Base-by-base conservation (phyloP, 2,888 invertebrate genomes). In the Tholera decimalis region DNA sequence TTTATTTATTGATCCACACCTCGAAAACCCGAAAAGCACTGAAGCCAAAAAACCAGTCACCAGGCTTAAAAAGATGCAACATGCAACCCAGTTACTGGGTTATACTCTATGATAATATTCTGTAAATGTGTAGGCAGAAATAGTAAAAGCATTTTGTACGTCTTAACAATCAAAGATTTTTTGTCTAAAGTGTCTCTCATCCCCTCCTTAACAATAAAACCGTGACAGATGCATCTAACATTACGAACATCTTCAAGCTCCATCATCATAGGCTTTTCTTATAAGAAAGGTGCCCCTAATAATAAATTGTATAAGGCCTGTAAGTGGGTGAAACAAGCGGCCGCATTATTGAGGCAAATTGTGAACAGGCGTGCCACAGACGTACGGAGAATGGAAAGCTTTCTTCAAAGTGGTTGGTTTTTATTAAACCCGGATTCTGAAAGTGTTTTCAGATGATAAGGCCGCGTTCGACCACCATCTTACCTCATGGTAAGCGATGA, bases 271-370 rank as follows among this genome's bases (percentile, higher is more conserved):
- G 77, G 76, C 58, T 60, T 77, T 75, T 75, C 65, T 73, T 59
- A 78, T 68, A 74, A 53, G 71, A 50, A 69, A 72, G 60, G 59
- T 59, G 58, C 22, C 51, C 66, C 62, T 47, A 35, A 80, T 81
- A 84, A 89, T 91, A 91, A 91, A 92, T 92, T 90, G 86, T 82
- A 82, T 77, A 84, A 87, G 86, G 79, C 86, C 64, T 84, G 86
- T 89, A 90, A 93, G 93, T 93, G 89, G 85, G 69, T 73, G 80
- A 87, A 86, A 89, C 89, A 87, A 88, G 86, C 82, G 75, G 79
- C 85, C 84, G 82, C 89, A 86, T 91, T 93, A 93, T 93, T 90
- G 91, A 90, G 83, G 91, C 91, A 92, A 94, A 94, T 93, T 92
- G 92, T 85, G 86, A 87, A 86, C 51, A 44, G 55, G 26, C 1